These are phyloP conservation scores for Misgurnus mizolepis DNA, from an alignment of 2,113 vertebrate genomes.

Conservation along the genomic window DNA sequence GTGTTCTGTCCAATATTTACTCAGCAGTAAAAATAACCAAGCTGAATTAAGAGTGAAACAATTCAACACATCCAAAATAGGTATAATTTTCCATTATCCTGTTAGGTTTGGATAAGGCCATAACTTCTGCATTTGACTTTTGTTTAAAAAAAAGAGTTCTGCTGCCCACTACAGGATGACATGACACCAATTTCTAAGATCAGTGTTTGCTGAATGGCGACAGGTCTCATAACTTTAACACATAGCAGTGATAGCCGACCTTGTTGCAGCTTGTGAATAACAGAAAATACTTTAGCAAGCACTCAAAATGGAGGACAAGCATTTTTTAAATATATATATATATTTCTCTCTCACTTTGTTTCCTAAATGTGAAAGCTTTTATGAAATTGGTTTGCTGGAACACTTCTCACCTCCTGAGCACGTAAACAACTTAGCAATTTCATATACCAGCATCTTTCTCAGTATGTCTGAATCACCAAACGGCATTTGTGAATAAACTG, in stretches of 20 bases:
- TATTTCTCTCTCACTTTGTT: neutral
- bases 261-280: too few species aligned
- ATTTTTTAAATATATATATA: too few species aligned
- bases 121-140: neutral
- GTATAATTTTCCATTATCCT: neutral
- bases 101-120: neutral
- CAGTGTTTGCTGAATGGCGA: neutral
- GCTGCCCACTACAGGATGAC: slow-evolving; percentile 35
- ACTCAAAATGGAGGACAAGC: too few species aligned
- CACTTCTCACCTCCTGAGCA: neutral
- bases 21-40: too few species aligned
- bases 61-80: too few species aligned
- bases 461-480: slow-evolving; percentile 20
- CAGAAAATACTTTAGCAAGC: too few species aligned
- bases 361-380: slow-evolving; percentile 13
- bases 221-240: neutral
- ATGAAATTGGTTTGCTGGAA: neutral
- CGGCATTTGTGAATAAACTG: neutral
- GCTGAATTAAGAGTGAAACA: neutral
- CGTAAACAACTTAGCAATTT: slow-evolving; percentile 24
- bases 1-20: too few species aligned
- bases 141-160: neutral
- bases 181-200: neutral
- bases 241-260: neutral
- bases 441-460: neutral